phyloP scores from a whole-genome alignment of 2,797 vertebrate genomes.

The Anisognathus igniventris region DNA sequence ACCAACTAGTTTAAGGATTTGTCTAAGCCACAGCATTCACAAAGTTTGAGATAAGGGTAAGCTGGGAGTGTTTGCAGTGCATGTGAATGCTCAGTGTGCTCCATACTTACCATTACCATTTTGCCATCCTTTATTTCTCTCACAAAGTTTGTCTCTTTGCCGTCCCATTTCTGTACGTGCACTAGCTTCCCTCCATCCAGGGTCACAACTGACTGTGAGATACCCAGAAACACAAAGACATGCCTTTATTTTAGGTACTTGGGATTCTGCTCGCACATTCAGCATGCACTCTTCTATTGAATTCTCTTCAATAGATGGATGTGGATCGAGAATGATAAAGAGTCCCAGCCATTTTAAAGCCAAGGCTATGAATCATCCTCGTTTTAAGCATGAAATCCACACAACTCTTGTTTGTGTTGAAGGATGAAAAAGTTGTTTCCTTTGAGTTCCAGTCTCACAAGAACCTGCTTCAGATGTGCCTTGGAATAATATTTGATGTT shows the following conservation, averaged over 20 bases:
- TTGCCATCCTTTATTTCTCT: constrained; percentile 91
- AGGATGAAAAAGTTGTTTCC: not conserved
- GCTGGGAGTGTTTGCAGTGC: accelerated
- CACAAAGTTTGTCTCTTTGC: constrained; percentile 88
- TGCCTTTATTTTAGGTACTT: not conserved
- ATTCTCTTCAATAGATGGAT: constrained; percentile 17
- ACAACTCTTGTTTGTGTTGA: not conserved
- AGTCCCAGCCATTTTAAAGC: not conserved
- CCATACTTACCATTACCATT: constrained; percentile 85
- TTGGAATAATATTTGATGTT: not conserved
- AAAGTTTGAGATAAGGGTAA: not conserved
- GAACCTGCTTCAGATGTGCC: not conserved
- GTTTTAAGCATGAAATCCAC: not conserved
- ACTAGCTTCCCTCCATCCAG: constrained; percentile 87
- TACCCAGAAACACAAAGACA: constrained; percentile 51
- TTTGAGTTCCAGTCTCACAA: not conserved
- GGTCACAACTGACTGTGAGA: constrained; percentile 83
- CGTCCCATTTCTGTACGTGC: constrained; percentile 94
- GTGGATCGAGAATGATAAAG: constrained; percentile 34
- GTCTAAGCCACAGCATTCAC: not conserved
- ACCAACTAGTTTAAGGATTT: not conserved
- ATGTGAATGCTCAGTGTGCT: not conserved
- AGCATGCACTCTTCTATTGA: not conserved
- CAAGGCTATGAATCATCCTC: not conserved
- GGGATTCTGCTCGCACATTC: constrained; percentile 19